These are phyloP conservation scores for Heliconius hortense DNA, from an alignment of 2,888 invertebrate species.

Conservation along the genomic window DNA sequence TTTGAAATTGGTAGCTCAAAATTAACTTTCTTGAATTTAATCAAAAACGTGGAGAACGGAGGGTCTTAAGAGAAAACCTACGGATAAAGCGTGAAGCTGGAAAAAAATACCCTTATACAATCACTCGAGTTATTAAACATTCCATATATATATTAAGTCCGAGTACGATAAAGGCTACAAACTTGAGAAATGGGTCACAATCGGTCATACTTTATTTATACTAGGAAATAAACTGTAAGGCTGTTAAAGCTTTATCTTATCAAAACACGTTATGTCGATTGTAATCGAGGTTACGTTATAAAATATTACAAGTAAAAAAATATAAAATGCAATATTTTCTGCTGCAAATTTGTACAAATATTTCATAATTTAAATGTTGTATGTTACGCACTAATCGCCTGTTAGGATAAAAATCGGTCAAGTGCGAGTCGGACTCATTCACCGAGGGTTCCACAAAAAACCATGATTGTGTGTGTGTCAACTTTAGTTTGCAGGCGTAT, in stretches of 20 bases:
- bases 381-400: not conserved
- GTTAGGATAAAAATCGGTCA: not conserved
- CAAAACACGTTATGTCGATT: constrained; percentile 2
- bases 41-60: no score
- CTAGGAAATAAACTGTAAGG: constrained; percentile 3
- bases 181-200: constrained; percentile 25
- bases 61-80: no score
- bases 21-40: no score
- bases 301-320: not conserved
- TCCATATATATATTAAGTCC: not conserved
- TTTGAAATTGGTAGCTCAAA: no score
- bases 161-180: constrained; percentile 1
- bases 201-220: constrained; percentile 25
- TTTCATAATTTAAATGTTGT: not conserved
- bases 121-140: not conserved
- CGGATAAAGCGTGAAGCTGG: not conserved
- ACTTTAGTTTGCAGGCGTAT: no score
- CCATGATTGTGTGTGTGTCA: no score
- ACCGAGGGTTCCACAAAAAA: no score
- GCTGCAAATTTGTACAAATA: not conserved
- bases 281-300: constrained; percentile 6
- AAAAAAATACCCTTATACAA: not conserved
- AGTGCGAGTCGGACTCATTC: no score
- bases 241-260: constrained; percentile 10
- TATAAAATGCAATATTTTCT: not conserved